Conservation (phyloP, 2,113 vertebrate genomes). For the Oceanites oceanicus region DNA sequence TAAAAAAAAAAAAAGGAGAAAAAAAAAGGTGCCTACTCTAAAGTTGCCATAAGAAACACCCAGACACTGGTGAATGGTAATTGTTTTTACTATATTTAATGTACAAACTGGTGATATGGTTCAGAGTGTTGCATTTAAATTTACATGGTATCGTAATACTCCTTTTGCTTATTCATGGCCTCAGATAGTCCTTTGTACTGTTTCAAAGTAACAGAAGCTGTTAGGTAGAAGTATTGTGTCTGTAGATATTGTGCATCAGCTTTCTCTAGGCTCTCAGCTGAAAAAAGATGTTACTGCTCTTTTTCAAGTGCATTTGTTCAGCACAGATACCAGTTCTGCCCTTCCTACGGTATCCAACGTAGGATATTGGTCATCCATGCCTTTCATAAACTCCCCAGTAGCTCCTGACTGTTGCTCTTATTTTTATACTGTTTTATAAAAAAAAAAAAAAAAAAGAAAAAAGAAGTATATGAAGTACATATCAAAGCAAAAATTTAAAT, state of each 20-base stretch:
- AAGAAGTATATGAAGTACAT: conserved; percentile 40
- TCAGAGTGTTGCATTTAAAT: conserved; percentile 55
- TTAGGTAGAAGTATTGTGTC: neutral
- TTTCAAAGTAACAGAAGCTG: neutral
- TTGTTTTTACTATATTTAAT: conserved; percentile 67
- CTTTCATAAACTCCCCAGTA: neutral
- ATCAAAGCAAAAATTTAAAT: conserved; percentile 59
- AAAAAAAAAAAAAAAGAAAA: conserved; percentile 18
- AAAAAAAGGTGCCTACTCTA: conserved; percentile 30
- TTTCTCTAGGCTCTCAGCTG: neutral
- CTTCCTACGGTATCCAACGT: neutral
- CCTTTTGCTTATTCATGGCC: neutral
- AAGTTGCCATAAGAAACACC: conserved; percentile 45
- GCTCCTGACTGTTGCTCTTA: conserved; percentile 49
- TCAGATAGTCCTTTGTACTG: neutral
- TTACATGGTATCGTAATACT: conserved; percentile 20
- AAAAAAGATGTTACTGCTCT: neutral
- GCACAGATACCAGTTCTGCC: neutral
- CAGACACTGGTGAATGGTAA: conserved; percentile 54
- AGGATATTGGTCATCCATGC: neutral
- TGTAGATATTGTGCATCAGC: neutral
- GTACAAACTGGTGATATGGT: conserved; percentile 67
- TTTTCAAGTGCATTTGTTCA: neutral
- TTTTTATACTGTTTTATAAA: conserved; percentile 79
- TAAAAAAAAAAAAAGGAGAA: neutral